Evolutionary conservation across 2,113 vertebrate genomes (phyloP).

Genomic region (Tragulus kanchil): DNA sequence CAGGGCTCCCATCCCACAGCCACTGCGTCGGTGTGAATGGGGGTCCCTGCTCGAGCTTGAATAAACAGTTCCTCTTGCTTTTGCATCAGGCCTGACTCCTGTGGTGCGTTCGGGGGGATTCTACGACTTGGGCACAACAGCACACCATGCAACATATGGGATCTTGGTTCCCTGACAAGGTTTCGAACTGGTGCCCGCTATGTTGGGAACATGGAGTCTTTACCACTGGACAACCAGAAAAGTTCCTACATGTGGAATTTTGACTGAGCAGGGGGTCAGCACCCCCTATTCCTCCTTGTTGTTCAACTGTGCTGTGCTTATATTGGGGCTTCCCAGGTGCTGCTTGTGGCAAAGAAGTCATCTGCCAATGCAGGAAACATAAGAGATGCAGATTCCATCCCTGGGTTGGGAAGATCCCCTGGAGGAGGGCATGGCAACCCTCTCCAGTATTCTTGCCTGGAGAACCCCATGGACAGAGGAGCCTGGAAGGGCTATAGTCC

Average conservation of each 20-base stretch:
- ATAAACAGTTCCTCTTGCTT: too few relatives aligned
- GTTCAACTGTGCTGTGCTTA: neutral
- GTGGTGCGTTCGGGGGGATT: too few relatives aligned
- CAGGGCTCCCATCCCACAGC: too few relatives aligned
- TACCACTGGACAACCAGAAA: neutral
- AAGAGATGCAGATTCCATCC: neutral
- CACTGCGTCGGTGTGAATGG: too few relatives aligned
- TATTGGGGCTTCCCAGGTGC: neutral
- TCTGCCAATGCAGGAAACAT: neutral
- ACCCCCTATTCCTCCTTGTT: neutral
- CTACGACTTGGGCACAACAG: too few relatives aligned
- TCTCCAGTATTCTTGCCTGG: neutral
- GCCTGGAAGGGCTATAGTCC: neutral
- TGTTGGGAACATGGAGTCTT: neutral
- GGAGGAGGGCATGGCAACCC: neutral
- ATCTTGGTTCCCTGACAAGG: neutral
- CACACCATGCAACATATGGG: neutral
- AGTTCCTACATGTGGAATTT: neutral
- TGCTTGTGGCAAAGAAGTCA: neutral
- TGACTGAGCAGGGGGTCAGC: neutral
- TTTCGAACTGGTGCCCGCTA: neutral
- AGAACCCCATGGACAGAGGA: neutral
- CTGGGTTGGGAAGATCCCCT: neutral
- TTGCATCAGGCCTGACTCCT: too few relatives aligned
- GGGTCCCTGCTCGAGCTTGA: too few relatives aligned